Base-by-base conservation (phyloP, 2,797 vertebrate species). In the Thripadectes ignobilis region DNA sequence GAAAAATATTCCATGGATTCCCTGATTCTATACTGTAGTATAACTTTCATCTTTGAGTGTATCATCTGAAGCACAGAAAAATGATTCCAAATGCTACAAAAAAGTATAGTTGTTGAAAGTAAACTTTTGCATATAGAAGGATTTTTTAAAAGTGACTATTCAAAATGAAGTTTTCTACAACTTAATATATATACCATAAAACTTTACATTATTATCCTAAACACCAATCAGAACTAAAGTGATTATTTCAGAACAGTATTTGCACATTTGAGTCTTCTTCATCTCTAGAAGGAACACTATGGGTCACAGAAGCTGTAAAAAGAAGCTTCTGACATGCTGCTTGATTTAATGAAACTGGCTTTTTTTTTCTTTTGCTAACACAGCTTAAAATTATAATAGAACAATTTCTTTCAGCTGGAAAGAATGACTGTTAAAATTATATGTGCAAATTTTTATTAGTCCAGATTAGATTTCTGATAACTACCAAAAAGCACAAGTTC, bases 101-200 rank as follows among this genome's bases (percentile, higher is more conserved):
- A 27, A 77, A 9, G 11, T 6, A 34, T 2, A 0, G 0, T 3
- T 73, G 82, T 38, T 57, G 26, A 66, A 91, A 71, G 27, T 11
- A 80, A 58, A 67, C 34, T 49, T 80, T 49, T 45, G 20, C 17
- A 4, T 9, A 92, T 19, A 19, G 22, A 79, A 36, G 6, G 18
- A 3, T 39, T 58, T 74, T 83, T 62, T 30, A 2, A 4, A 68
- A 85, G 34, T 22, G 16, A 76, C n/a, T 26, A 7, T 55, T 72
- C 43, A 66, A 82, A 91, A 65, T 26, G 2, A 58, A 52, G 6
- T 49, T 68, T 76, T 58, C 34, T 57, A 61, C 34, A 71, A 57
- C 23, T 84, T 16, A 61, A 10, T 20, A 91, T 72, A 71, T 24
- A 63, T 14, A 9, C 36, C 27, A 34, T 29, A 57, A 65, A 75